phyloP scores from a whole-genome alignment of 1,140 invertebrate species.

The Caerostris darwini region DNA sequence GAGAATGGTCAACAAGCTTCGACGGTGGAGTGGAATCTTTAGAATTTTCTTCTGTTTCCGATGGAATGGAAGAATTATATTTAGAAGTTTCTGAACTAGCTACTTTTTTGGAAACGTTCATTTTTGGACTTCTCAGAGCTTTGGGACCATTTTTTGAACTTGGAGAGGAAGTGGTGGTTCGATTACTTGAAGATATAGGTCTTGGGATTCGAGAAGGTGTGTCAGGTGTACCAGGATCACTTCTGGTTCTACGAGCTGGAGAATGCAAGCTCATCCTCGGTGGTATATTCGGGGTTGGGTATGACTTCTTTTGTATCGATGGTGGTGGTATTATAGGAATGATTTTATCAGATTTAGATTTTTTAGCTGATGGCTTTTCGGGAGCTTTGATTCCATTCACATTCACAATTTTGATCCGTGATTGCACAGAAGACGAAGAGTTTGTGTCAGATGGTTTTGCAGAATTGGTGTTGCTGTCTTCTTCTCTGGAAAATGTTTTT shows the following conservation, averaged over 20 bases:
- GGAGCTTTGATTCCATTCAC: not conserved
- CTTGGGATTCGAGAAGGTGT: constrained; percentile 69
- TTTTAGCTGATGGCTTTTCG: constrained; percentile 38
- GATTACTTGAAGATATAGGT: constrained; percentile 28
- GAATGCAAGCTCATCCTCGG: constrained; percentile 73
- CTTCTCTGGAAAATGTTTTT: not conserved
- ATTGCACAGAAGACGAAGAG: not conserved
- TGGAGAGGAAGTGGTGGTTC: not conserved
- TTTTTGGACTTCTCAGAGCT: constrained; percentile 18
- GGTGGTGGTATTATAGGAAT: not conserved
- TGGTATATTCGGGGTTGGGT: constrained; percentile 58
- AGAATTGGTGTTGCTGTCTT: not conserved
- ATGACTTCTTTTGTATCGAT: constrained; percentile 39
- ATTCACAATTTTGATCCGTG: not conserved
- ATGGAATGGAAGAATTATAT: not conserved
- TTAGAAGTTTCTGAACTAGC: not conserved
- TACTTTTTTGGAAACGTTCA: not conserved
- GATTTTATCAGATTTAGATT: not conserved
- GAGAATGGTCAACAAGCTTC: not conserved
- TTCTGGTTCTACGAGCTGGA: constrained; percentile 58
- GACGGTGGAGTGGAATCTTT: not conserved
- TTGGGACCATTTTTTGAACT: not conserved
- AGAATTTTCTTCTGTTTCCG: not conserved
- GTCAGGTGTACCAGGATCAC: constrained; percentile 70
- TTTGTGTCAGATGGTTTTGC: not conserved